Base-by-base conservation (phyloP, 2,797 vertebrate genomes). In the Spinus pinus region DNA sequence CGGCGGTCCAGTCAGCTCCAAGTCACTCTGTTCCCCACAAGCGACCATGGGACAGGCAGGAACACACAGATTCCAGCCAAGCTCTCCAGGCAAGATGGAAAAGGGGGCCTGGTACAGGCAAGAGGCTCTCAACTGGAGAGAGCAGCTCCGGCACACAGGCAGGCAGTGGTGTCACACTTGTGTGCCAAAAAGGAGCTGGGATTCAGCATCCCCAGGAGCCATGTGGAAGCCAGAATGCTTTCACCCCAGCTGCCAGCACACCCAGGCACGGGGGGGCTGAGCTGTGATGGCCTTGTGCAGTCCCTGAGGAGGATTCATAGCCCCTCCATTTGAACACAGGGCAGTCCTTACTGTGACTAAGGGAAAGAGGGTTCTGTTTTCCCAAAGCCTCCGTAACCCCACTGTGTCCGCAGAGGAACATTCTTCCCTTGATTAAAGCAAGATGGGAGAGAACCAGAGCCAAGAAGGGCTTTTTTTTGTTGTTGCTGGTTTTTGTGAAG, bases 401-500 rank as follows among this genome's bases (percentile, higher is more conserved):
- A 49, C 72, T 23, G 88, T 95, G 94, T 94, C 95, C 88, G 6
- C 73, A 20, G 94, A 97, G 90, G 88, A 97, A 97, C 96, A 96
- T 97, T 97, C 96, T 97, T 97, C 93, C 91, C 74, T 84, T 97
- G 96, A 97, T 97, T 97, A 97, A 97, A 97, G 96, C 96, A 97
- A 97, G 95, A 97, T 97, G 97, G 94, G 95, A 95, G 75, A 92
- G 88, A 94, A 88, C 5, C 4, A 3, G 93, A 90, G 97, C 97
- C 97, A 97, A 96, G 80, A 91, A 94, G 58, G 69, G n/a, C 6
- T 74, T 93, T 93, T 93, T 94, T 84, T 91, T 93, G 69, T 93
- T 96, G 78, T 93, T 95, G 81, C 74, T 95, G 67, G 23, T 56
- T 93, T 96, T 95, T 88, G 80, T 67, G 79, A 91, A 94, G 88